These are phyloP conservation scores for Globodera ellingtonae DNA, from an alignment of 1,140 invertebrate genomes.

Conservation along the genomic window DNA sequence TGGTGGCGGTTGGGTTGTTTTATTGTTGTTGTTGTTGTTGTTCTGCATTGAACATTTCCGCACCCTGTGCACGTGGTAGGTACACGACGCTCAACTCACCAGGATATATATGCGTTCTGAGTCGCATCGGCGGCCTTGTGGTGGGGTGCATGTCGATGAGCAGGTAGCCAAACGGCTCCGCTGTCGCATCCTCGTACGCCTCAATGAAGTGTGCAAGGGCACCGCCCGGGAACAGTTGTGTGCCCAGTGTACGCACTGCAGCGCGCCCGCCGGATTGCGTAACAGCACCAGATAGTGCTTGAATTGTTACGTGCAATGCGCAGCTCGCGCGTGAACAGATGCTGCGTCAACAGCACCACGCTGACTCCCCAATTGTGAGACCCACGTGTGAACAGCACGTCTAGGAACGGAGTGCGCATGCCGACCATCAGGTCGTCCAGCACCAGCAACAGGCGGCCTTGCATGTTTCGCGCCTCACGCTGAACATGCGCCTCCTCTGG, in stretches of 20 bases:
- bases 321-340: conserved; percentile 37
- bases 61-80: neutral
- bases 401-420: conserved; percentile 20
- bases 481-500: neutral
- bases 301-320: conserved; percentile 32
- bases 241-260: conserved; percentile 23
- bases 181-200: conserved; percentile 34
- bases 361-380: neutral
- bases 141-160: conserved; percentile 33
- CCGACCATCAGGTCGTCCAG: conserved; percentile 1
- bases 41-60: neutral
- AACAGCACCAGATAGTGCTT: conserved; percentile 39
- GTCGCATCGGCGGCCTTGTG: conserved; percentile 10
- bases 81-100: neutral
- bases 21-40: neutral
- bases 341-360: conserved; percentile 11
- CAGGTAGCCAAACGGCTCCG: conserved; percentile 28
- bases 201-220: conserved; percentile 31
- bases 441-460: neutral
- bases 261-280: conserved; percentile 36
- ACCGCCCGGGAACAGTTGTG: conserved; percentile 26
- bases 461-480: neutral
- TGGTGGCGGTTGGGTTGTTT: too few relatives aligned
- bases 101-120: conserved; percentile 36
- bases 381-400: conserved; percentile 32